Evolutionary conservation across 2,888 invertebrate species (phyloP).

Genomic region (Ophioninae sp.): DNA sequence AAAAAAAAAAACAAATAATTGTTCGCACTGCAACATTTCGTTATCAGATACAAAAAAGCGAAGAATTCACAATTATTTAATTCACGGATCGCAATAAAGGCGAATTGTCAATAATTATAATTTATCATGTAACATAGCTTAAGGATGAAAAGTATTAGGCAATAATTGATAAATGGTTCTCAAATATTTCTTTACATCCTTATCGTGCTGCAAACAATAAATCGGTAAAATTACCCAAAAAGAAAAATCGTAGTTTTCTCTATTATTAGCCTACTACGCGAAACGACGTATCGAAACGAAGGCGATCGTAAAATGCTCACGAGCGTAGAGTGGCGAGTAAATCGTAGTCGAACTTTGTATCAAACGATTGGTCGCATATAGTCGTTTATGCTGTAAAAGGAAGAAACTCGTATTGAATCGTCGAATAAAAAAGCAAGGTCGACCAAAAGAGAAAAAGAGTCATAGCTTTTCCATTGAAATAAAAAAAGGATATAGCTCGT

Average conservation of each 20-base stretch:
- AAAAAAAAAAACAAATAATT: not conserved
- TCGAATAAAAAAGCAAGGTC: conserved; percentile 36
- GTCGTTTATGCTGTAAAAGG: not conserved
- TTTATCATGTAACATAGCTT: not conserved
- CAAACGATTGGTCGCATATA: not conserved
- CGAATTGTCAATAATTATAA: not conserved
- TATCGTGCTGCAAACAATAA: not conserved
- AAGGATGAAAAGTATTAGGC: not conserved
- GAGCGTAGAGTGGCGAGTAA: conserved; percentile 7
- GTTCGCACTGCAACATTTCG: not conserved
- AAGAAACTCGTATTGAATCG: conserved; percentile 21
- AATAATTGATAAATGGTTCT: not conserved
- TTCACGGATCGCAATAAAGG: not conserved
- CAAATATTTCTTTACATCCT: not conserved
- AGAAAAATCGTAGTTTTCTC: not conserved
- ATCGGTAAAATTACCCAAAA: not conserved
- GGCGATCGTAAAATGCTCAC: conserved; percentile 31
- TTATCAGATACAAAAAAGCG: not conserved
- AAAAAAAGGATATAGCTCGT: conserved; percentile 15
- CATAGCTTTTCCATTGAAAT: not conserved
- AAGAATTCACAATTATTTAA: not conserved
- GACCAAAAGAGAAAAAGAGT: conserved; percentile 14
- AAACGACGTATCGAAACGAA: not conserved
- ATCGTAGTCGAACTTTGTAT: conserved; percentile 45
- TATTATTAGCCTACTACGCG: not conserved